Evolutionary conservation across 2,113 vertebrate genomes (phyloP), one percentile per base, ranked within the genome.

Genomic region (Phycodurus eques): DNA sequence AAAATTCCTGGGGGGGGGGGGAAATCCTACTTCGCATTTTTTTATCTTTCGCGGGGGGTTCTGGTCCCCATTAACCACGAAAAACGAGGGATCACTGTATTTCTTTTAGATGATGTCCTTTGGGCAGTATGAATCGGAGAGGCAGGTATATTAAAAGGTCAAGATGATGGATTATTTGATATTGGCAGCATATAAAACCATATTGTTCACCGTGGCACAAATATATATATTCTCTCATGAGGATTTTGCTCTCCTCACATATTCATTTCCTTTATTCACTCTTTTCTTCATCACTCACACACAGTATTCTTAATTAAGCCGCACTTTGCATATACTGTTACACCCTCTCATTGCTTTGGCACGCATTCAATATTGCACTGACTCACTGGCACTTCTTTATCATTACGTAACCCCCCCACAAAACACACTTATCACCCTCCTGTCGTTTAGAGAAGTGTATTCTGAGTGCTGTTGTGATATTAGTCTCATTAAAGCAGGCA

Each of bases 401-500:
- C 83, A 83, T 76, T 60, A 64, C 65, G 12, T 22, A 77, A 43
- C 73, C 46, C 13, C 62, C 56, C 67, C 62, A 71, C 73, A 75
- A 67, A 71, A 68, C 54, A 59, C 77, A 66, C 63, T 78, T 75
- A 78, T 69, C 68, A 67, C 61, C 64, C 78, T 80, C 73, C 83
- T 81, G 79, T 83, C 79, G 70, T 81, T 80, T 78, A 19, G 49
- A 89, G 77, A 70, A 64, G 46, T 81, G 73, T 49, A 66, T 75
- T 76, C 74, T 4, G 54, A 63, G 56, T 76, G 70, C 68, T 86
- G 71, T 80, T 83, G 74, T 78, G 77, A 83, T 84, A 83, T 86
- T 86, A 74, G 75, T 79, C 83, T 85, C 75, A 87, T 86, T 83
- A 85, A 79, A 85, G 75, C 65, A 73, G 72, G 62, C 69, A 20